Evolutionary conservation across 1,140 invertebrate genomes (phyloP), one percentile per base, ranked within the genome.

Genomic region (Melanaphis sacchari): DNA sequence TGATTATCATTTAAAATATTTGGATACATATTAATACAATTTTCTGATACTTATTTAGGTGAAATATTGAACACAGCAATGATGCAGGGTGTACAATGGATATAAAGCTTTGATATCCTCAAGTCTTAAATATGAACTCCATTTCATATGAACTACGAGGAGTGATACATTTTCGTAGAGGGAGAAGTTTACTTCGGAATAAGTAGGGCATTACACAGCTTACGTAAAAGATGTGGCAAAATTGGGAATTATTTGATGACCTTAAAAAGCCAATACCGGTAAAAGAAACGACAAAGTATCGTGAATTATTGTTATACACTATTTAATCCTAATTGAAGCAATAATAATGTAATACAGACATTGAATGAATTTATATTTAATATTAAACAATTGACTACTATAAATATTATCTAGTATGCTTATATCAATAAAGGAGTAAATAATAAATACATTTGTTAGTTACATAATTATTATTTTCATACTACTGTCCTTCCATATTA

Each of bases 21-120:
- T 81, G n/a, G 36, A 38, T 81, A 81, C 66, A n/a, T 81, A 81
- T 81, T 38, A 81, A 81, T 38, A 38, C 0, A 38, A 81, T 81
- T 36, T 36, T n/a, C n/a, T 81, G n/a, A 81, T 81, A 18, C 36
- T 81, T 81, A 18, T 81, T 81, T n/a, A 81, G 76, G 76, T 81
- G 76, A 36, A 81, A 81, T 38, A 38, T 81, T 81, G n/a, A 81
- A 36, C 76, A 81, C n/a, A 81, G 76, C 76, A 81, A 81, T 81
- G 36, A 81, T 81, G 76, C 76, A 38, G 76, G 76, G 36, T 81
- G 36, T 81, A 81, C 76, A 81, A 36, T 81, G 36, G 76, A 81
- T 21, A 36, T 81, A 81, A 81, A 81, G 18, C 36, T 81, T 2
- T 38, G 76, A 81, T 81, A 81, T 81, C 15, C 76, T 36, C n/a